A percentile compares a stretch with the other conserved stretches of the same genome.
Evolutionary conservation across 2,113 vertebrate species (phyloP).

Genomic region (Eptesicus fuscus): DNA sequence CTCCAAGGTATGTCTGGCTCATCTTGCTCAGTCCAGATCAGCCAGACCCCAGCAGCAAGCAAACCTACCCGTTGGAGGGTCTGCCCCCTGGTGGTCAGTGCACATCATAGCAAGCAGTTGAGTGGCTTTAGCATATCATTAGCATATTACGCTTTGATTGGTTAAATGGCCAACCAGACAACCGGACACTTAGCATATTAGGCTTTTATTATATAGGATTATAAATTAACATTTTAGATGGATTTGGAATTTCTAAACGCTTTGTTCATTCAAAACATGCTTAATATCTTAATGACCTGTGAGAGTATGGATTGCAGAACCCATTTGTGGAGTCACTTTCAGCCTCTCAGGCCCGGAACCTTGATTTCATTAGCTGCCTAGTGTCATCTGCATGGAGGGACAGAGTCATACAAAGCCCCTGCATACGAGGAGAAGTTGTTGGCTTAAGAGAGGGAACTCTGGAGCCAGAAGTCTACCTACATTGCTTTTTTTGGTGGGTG

Average conservation of each 20-base stretch:
- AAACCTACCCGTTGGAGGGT: too few species aligned
- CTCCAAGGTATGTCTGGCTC: too few species aligned
- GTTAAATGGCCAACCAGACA: too few species aligned
- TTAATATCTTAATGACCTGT: background rate
- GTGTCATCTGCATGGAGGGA: background rate
- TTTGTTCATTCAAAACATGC: background rate
- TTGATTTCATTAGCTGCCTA: background rate
- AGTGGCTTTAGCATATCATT: too few species aligned
- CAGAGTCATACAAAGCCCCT: background rate
- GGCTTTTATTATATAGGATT: background rate
- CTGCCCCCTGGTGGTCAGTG: too few species aligned
- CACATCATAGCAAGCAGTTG: too few species aligned
- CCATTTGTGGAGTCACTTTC: background rate
- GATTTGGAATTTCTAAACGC: background rate
- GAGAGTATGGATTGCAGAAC: background rate
- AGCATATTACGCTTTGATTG: too few species aligned
- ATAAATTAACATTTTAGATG: background rate
- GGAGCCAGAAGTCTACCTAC: background rate
- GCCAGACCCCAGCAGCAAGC: too few species aligned
- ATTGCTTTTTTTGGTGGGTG: background rate
- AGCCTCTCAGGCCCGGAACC: background rate
- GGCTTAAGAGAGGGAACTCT: background rate
- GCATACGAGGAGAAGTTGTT: background rate
- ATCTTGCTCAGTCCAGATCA: too few species aligned
- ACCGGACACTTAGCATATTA: too few species aligned